Conservation (phyloP, 2,797 vertebrate genomes). For the Monodelphis domestica region DNA sequence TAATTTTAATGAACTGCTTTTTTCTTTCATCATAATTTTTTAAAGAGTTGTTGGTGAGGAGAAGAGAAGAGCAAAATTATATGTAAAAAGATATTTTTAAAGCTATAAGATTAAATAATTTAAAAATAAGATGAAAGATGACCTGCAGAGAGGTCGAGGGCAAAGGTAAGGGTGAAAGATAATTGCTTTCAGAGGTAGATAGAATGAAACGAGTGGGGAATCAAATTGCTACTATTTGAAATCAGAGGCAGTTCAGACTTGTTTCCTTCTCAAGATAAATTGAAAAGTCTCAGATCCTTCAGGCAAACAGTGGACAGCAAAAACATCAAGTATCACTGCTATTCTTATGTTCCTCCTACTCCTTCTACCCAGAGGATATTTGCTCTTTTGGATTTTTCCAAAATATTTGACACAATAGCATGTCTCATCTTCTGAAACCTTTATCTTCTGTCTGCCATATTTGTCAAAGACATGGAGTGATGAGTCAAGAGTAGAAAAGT, state of each 20-base stretch:
- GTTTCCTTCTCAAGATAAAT: neutral
- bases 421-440: neutral
- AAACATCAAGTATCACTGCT: neutral
- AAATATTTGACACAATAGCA: neutral
- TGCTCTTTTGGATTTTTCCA: neutral
- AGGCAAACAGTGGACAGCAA: neutral
- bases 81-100: neutral
- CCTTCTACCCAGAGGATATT: neutral
- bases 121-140: neutral
- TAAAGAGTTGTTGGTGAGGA: neutral
- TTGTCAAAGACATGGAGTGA: conserved; percentile 2
- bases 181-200: neutral
- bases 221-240: neutral
- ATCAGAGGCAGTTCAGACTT: neutral
- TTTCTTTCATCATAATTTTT: neutral
- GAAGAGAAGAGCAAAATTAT: neutral
- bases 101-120: neutral
- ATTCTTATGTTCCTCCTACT: neutral
- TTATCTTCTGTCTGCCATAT: neutral
- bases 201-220: conserved; percentile 1
- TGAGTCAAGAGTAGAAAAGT: neutral
- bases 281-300: neutral
- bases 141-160: neutral
- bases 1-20: neutral
- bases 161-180: neutral